A percentile compares a stretch with the other conserved stretches of the same genome.
phyloP scores from a whole-genome alignment of 2,888 invertebrate genomes.

The Scrobipalpa atriplicella region DNA sequence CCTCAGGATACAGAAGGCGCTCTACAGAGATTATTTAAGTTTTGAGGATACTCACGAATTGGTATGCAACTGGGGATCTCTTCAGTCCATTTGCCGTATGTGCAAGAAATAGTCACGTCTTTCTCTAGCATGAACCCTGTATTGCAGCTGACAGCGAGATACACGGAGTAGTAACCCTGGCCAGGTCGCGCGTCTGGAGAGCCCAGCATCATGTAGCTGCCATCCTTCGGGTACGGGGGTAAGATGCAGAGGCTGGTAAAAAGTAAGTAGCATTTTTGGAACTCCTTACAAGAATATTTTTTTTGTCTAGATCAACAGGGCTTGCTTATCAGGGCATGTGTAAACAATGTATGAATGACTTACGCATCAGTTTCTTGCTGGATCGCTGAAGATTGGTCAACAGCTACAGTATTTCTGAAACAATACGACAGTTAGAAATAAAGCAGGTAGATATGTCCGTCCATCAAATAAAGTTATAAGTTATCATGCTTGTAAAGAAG shows the following conservation, averaged over 20 bases:
- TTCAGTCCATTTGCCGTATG: slow-evolving; percentile 5
- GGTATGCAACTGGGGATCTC: slow-evolving; percentile 2
- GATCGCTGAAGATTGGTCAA: not conserved
- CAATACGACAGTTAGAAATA: not conserved
- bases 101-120: not conserved
- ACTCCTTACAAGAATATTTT: not conserved
- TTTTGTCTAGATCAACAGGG: not conserved
- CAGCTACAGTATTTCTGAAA: slow-evolving; percentile 13
- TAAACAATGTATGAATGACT: not conserved
- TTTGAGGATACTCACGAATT: not conserved
- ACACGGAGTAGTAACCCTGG: not conserved
- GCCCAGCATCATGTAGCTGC: not conserved
- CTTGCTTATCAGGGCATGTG: not conserved
- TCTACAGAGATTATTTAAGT: not conserved
- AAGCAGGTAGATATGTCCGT: no score
- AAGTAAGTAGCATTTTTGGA: not conserved
- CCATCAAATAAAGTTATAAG: no score
- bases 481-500: no score
- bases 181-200: not conserved
- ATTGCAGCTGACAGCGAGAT: not conserved
- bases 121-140: not conserved
- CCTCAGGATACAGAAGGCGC: not conserved
- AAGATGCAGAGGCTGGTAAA: slow-evolving; percentile 6
- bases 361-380: slow-evolving; percentile 1
- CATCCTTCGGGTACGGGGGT: not conserved